phyloP scores from a whole-genome alignment of 1,140 invertebrate genomes.

The Frieseomelitta varia region DNA sequence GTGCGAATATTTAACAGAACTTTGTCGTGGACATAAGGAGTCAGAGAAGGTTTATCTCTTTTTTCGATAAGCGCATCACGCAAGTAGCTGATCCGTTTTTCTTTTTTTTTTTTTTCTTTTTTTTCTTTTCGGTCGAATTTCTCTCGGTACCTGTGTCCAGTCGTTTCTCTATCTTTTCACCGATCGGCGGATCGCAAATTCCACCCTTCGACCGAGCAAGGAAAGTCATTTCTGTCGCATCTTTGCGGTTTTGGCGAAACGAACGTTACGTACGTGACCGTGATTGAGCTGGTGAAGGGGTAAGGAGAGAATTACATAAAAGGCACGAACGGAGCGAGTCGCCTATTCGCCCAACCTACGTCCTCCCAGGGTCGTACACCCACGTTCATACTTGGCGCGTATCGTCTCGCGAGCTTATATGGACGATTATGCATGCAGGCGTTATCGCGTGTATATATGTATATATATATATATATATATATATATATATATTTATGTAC shows the following conservation, averaged over 20 bases:
- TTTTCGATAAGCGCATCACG: background rate
- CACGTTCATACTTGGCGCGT: constrained; percentile 61
- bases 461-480: background rate
- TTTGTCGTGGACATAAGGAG: background rate
- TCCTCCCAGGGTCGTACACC: constrained; percentile 77
- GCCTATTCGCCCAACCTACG: constrained; percentile 73
- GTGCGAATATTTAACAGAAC: background rate
- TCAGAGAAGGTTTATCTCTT: background rate
- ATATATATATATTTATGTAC: too few relatives aligned
- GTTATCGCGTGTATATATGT: constrained; percentile 7
- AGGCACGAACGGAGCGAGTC: constrained; percentile 72
- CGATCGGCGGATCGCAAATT: constrained; percentile 6
- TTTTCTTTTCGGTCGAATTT: background rate
- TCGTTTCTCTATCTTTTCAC: background rate
- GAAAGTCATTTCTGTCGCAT: constrained; percentile 33
- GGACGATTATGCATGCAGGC: constrained; percentile 57
- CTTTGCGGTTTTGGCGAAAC: constrained; percentile 46
- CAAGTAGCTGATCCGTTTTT: background rate
- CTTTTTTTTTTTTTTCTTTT: too few relatives aligned
- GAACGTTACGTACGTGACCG: constrained; percentile 63
- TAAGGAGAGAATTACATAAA: constrained; percentile 74
- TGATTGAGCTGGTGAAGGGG: constrained; percentile 62
- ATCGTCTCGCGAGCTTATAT: constrained; percentile 46
- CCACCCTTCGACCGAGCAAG: constrained; percentile 22
- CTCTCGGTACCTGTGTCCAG: background rate